Conservation (phyloP, 2,888 invertebrate species). For the Cyaniris semiargus region DNA sequence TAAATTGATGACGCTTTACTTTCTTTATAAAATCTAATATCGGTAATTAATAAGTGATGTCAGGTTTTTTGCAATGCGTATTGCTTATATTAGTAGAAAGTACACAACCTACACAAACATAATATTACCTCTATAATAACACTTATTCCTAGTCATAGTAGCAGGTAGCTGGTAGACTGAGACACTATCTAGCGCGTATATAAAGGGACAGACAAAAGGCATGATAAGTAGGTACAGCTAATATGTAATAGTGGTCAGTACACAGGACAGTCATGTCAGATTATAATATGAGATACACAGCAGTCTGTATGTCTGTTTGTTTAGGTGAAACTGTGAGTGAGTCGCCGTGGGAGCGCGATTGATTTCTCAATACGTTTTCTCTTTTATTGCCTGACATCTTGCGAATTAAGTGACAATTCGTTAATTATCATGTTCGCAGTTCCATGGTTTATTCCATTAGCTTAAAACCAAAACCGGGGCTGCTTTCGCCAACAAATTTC, state of each 20-base stretch:
- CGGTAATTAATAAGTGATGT: neutral
- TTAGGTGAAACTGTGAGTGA: slow-evolving; percentile 66
- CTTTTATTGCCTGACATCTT: slow-evolving; percentile 51
- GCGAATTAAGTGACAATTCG: slow-evolving; percentile 41
- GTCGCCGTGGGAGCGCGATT: slow-evolving; percentile 60
- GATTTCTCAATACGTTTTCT: slow-evolving; percentile 61
- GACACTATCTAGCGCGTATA: neutral
- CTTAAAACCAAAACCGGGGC: neutral
- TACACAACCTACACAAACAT: neutral
- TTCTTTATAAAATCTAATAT: neutral
- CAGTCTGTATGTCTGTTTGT: slow-evolving; percentile 49
- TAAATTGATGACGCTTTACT: neutral
- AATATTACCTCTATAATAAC: no score
- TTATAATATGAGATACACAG: neutral
- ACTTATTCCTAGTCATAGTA: neutral
- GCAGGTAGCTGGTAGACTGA: no score
- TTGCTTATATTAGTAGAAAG: neutral
- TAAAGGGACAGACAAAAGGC: no score
- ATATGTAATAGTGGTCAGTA: neutral
- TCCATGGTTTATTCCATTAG: neutral
- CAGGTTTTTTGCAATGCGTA: neutral
- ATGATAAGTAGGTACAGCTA: neutral
- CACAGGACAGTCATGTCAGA: neutral
- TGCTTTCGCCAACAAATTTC: neutral
- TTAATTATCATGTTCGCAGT: slow-evolving; percentile 12